These are phyloP conservation scores for Anisognathus igniventris DNA, from an alignment of 2,797 vertebrate species.

Conservation along the genomic window DNA sequence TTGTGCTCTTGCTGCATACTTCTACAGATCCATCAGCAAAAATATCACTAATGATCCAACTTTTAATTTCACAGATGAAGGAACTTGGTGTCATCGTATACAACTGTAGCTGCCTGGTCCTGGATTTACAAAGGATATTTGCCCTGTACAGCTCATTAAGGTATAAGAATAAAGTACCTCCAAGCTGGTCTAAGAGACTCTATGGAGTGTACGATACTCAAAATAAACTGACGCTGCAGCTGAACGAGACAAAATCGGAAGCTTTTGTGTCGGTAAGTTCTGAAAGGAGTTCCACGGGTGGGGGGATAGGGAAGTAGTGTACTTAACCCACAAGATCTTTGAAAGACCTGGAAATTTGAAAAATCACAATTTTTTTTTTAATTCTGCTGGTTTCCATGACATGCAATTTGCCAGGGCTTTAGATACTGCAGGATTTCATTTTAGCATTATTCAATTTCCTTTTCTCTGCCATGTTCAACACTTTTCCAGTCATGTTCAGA, in stretches of 20 bases:
- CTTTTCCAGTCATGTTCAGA: background rate
- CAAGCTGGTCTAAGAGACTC: conserved; percentile 89
- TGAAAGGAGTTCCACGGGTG: background rate
- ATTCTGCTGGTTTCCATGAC: background rate
- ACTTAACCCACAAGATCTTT: background rate
- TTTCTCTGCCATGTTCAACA: background rate
- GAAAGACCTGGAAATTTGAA: background rate
- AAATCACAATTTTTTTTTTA: background rate
- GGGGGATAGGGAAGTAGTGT: background rate
- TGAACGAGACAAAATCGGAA: conserved; percentile 85
- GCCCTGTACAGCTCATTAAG: conserved; percentile 78
- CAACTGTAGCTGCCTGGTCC: conserved; percentile 92
- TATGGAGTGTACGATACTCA: conserved; percentile 87
- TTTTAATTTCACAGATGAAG: conserved; percentile 86
- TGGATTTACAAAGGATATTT: conserved; percentile 89
- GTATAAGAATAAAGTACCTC: conserved; percentile 78
- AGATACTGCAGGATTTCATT: background rate
- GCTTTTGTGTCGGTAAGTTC: conserved; percentile 90
- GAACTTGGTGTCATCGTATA: conserved; percentile 91
- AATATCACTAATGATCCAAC: background rate
- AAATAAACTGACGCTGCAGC: conserved; percentile 73
- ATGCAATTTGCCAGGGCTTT: background rate
- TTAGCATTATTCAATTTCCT: background rate
- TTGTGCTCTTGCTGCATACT: background rate
- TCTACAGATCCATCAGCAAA: background rate